These are phyloP conservation scores for Ferdinandea cuprea DNA, from an alignment of 2,888 invertebrate species.

Conservation along the genomic window DNA sequence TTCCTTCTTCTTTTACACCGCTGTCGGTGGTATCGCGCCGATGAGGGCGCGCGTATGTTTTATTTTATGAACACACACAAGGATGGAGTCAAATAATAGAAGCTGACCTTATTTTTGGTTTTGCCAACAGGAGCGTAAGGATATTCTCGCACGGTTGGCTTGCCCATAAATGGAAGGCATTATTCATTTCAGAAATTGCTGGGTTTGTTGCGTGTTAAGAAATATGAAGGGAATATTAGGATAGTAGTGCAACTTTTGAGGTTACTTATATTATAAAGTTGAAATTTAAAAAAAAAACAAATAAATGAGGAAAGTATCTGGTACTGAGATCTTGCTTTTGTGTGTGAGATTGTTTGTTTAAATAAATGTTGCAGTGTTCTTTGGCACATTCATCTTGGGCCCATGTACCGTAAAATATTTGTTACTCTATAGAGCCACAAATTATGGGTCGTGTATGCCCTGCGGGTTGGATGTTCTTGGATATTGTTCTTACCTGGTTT, in stretches of 20 bases:
- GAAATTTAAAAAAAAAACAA: background rate
- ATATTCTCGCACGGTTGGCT: slow-evolving; percentile 52
- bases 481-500: no score
- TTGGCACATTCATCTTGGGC: slow-evolving; percentile 10
- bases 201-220: slow-evolving; percentile 39
- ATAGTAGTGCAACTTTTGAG: slow-evolving; percentile 30
- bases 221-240: slow-evolving; percentile 39
- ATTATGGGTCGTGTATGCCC: no score
- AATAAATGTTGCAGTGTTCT: slow-evolving; percentile 14
- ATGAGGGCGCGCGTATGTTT: slow-evolving; percentile 50
- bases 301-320: slow-evolving; percentile 37
- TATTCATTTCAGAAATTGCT: slow-evolving; percentile 68
- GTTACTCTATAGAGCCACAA: background rate
- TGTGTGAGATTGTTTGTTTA: slow-evolving; percentile 10
- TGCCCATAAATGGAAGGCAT: slow-evolving; percentile 70
- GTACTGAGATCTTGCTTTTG: background rate
- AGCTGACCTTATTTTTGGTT: slow-evolving; percentile 69
- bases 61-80: slow-evolving; percentile 53
- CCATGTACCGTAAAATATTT: background rate
- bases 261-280: slow-evolving; percentile 42
- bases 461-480: background rate
- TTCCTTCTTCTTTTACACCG: slow-evolving; percentile 8
- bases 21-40: slow-evolving; percentile 8
- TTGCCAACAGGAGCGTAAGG: slow-evolving; percentile 50
- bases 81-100: slow-evolving; percentile 59